phyloP scores from a whole-genome alignment of 1,140 invertebrate species.

The Eriosoma lanigerum region DNA sequence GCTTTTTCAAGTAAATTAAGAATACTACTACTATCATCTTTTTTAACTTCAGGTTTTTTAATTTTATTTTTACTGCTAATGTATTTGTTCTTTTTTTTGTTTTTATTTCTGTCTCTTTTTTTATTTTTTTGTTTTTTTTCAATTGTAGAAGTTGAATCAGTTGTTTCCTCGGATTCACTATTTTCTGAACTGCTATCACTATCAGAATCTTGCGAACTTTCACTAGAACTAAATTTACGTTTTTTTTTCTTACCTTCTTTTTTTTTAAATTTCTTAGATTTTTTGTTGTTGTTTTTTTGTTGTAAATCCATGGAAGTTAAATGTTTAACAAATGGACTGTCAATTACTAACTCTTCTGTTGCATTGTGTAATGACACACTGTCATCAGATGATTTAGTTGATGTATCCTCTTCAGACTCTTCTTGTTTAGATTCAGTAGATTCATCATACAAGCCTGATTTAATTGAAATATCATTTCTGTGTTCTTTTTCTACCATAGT shows the following conservation, averaged over 20 bases:
- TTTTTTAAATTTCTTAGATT: constrained; percentile 24
- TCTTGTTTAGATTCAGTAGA: constrained; percentile 10
- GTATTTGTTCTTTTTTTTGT: neutral
- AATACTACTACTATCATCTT: constrained; percentile 31
- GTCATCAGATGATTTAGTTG: constrained; percentile 4
- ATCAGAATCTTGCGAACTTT: constrained; percentile 21
- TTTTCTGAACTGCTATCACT: constrained; percentile 27
- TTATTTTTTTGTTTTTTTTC: constrained; percentile 26
- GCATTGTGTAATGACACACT: neutral
- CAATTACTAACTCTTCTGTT: neutral
- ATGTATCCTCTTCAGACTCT: constrained; percentile 11
- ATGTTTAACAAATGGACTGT: neutral
- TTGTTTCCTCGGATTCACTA: constrained; percentile 15
- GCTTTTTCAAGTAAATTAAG: constrained; percentile 31
- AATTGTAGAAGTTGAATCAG: constrained; percentile 6
- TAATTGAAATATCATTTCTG: neutral
- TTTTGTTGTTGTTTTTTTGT: constrained; percentile 18
- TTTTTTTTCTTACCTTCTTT: constrained; percentile 35
- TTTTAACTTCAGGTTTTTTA: neutral
- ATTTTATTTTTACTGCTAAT: neutral
- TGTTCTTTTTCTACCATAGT: neutral
- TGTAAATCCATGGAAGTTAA: neutral
- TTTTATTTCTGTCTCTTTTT: constrained; percentile 36
- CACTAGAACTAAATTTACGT: constrained; percentile 34
- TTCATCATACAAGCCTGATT: neutral